Conservation (phyloP, 2,797 vertebrate genomes). For the Phrynocephalus vlangalii region DNA sequence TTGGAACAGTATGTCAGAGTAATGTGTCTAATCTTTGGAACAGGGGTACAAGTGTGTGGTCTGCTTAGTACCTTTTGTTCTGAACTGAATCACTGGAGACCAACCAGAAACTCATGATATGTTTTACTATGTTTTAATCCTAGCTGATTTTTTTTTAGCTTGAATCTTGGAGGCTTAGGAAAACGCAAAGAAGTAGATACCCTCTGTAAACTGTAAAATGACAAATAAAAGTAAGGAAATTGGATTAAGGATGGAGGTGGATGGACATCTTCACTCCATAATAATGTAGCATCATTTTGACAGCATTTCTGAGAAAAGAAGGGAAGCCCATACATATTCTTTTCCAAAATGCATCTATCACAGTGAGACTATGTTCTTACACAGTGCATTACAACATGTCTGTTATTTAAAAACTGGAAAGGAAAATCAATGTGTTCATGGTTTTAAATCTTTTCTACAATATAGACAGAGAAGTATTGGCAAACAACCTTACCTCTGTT, state of each 20-base stretch:
- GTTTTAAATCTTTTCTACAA: background rate
- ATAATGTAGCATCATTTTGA: background rate
- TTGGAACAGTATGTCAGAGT: background rate
- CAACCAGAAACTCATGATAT: background rate
- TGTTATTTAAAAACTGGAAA: conserved; percentile 7
- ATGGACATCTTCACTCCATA: background rate
- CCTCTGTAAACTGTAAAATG: background rate
- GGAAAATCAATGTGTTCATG: background rate
- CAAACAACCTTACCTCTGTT: background rate
- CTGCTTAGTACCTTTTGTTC: background rate
- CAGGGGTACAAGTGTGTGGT: background rate
- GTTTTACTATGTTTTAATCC: background rate
- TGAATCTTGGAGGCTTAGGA: background rate
- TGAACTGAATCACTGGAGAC: background rate
- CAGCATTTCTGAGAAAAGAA: background rate
- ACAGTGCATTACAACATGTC: background rate
- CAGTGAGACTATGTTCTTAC: background rate
- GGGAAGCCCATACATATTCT: background rate
- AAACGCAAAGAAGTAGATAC: background rate
- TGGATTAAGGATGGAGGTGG: too few relatives aligned
- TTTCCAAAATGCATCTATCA: background rate
- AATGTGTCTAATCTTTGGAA: background rate
- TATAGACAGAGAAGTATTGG: background rate
- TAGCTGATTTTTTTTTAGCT: background rate
- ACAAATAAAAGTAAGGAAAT: too few relatives aligned